These are phyloP conservation scores for Pogonus chalceus DNA, from an alignment of 1,140 invertebrate genomes.

Conservation along the genomic window DNA sequence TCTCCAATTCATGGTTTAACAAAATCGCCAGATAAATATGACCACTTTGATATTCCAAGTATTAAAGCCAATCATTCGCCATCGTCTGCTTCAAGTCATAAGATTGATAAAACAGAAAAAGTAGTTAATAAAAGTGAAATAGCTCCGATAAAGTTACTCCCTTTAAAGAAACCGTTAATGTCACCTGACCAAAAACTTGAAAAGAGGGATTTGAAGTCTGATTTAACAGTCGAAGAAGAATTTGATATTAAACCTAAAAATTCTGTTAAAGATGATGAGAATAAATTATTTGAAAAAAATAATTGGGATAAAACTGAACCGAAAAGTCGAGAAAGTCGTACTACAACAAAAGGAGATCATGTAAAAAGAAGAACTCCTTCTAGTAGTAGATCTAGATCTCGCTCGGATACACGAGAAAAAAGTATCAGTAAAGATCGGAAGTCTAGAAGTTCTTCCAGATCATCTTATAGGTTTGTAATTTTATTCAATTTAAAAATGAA, in stretches of 20 bases:
- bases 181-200: neutral
- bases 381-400: constrained; percentile 3
- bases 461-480: constrained; percentile 28
- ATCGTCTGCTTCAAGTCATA: no score
- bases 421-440: constrained; percentile 12
- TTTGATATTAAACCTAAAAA: constrained; percentile 17
- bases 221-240: constrained; percentile 9
- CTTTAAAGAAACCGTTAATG: constrained; percentile 17
- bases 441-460: constrained; percentile 36
- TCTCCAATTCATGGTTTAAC: constrained; percentile 17
- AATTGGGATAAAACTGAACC: constrained; percentile 8
- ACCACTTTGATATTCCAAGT: neutral
- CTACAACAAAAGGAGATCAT: constrained; percentile 12
- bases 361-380: constrained; percentile 8
- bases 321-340: constrained; percentile 10
- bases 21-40: constrained; percentile 4
- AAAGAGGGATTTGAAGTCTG: neutral
- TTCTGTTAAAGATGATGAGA: neutral
- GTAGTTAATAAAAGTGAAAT: constrained; percentile 18
- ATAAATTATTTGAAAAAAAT: neutral
- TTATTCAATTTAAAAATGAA: constrained; percentile 5
- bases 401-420: constrained; percentile 1
- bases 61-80: neutral
- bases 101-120: neutral
- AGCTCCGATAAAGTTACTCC: constrained; percentile 31